Evolutionary conservation across 2,888 invertebrate genomes (phyloP).

Genomic region (Pammene aurita): DNA sequence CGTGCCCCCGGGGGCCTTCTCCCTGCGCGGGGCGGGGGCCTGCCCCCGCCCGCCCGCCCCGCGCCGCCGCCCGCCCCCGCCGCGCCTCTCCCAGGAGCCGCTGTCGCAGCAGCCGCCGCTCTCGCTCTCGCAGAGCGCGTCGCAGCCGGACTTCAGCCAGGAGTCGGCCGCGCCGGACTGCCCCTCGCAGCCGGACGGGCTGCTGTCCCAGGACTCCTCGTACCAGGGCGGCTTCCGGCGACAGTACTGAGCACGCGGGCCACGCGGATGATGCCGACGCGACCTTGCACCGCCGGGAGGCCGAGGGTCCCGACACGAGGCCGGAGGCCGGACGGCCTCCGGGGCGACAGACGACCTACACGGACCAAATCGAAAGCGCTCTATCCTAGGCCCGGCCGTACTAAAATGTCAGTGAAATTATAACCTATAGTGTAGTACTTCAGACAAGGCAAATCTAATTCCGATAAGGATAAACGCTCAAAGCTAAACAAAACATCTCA

Average conservation of each 20-base stretch:
- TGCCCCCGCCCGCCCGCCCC: conserved; percentile 80
- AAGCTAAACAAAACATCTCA: no score
- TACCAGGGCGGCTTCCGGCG: conserved; percentile 90
- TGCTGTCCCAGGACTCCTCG: conserved; percentile 96
- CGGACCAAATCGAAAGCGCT: conserved; percentile 16
- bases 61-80: conserved; percentile 73
- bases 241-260: conserved; percentile 85
- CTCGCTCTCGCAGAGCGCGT: conserved; percentile 89
- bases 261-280: conserved; percentile 53
- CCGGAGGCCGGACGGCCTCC: background rate
- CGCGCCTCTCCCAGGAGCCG: conserved; percentile 86
- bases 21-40: conserved; percentile 97
- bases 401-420: no score
- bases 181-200: conserved; percentile 96
- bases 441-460: no score
- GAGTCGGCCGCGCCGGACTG: conserved; percentile 93
- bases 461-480: no score
- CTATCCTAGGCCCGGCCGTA: background rate
- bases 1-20: conserved; percentile 96
- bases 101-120: conserved; percentile 88
- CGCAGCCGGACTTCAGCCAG: conserved; percentile 89
- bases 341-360: background rate
- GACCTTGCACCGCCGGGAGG: conserved; percentile 20
- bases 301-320: background rate
- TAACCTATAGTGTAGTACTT: no score